Percentiles rank a stretch among this genome's conserved stretches.
These are phyloP conservation scores for Hystrix brachyura DNA, from an alignment of 2,113 vertebrate species.

Conservation along the genomic window DNA sequence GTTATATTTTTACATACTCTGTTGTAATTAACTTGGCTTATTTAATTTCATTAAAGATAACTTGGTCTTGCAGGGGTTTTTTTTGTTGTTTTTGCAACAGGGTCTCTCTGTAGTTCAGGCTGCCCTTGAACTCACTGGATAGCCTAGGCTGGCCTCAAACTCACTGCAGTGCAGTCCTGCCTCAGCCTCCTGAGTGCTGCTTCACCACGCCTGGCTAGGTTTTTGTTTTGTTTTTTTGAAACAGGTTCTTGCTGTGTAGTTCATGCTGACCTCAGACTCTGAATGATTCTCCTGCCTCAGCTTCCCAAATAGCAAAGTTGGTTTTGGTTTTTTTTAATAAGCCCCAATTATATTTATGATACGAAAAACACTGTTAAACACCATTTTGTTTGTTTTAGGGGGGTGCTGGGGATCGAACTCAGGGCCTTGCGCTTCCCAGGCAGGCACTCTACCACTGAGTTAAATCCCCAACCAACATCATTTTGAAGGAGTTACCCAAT, in stretches of 20 bases:
- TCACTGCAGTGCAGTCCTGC: not conserved
- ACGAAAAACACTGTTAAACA: not conserved
- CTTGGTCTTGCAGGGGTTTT: not conserved
- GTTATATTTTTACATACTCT: not conserved
- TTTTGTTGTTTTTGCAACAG: not conserved
- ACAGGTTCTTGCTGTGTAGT: no score
- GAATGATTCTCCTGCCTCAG: not conserved
- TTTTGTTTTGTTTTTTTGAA: no score
- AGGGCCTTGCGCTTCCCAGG: no score
- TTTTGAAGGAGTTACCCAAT: not conserved
- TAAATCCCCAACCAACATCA: no score
- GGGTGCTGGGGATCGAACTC: no score
- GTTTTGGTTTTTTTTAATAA: not conserved
- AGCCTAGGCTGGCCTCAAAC: not conserved
- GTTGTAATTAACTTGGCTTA: slow-evolving; percentile 26
- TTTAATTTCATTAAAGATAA: slow-evolving; percentile 16
- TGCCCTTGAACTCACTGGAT: not conserved
- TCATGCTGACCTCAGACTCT: not conserved
- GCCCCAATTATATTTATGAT: not conserved
- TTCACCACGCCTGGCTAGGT: no score
- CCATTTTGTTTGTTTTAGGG: not conserved
- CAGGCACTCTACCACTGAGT: no score
- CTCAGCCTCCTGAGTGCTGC: no score
- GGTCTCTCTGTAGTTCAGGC: not conserved
- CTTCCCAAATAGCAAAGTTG: not conserved